Percentiles rank a stretch among this genome's conserved stretches.
Evolutionary conservation across 2,797 vertebrate genomes (phyloP).

Genomic region (Antrozous pallidus): DNA sequence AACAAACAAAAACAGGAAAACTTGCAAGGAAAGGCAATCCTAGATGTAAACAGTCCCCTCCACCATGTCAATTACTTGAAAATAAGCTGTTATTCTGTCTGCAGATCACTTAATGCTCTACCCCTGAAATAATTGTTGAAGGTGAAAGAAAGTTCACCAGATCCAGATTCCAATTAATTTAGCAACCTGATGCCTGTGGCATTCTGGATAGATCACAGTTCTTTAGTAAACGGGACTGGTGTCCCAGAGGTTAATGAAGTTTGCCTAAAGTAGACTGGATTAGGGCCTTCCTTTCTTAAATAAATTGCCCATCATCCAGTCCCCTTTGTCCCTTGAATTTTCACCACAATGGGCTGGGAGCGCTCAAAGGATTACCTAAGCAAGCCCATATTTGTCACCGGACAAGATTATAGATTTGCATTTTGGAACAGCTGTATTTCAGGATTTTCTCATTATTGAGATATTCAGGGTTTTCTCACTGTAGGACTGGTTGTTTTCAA

Average conservation of each 20-base stretch:
- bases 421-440: conserved; percentile 40
- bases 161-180: conserved; percentile 33
- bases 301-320: conserved; percentile 27
- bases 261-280: conserved; percentile 43
- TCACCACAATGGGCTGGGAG: conserved; percentile 28
- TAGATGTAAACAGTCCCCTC: not conserved
- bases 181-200: not conserved
- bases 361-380: conserved; percentile 23
- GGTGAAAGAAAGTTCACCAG: not conserved
- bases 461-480: not conserved
- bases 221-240: not conserved
- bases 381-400: conserved; percentile 23
- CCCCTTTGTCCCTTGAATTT: conserved; percentile 54
- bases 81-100: conserved; percentile 51
- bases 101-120: conserved; percentile 1
- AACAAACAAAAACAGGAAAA: not conserved
- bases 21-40: conserved; percentile 28
- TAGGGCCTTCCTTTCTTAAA: conserved; percentile 34
- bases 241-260: conserved; percentile 55
- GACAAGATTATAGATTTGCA: conserved; percentile 32
- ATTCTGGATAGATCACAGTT: not conserved
- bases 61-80: not conserved
- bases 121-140: not conserved
- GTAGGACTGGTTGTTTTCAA: conserved; percentile 41
- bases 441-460: conserved; percentile 40